Evolutionary conservation across 2,113 vertebrate genomes (phyloP).

Genomic region (Carassius auratus): DNA sequence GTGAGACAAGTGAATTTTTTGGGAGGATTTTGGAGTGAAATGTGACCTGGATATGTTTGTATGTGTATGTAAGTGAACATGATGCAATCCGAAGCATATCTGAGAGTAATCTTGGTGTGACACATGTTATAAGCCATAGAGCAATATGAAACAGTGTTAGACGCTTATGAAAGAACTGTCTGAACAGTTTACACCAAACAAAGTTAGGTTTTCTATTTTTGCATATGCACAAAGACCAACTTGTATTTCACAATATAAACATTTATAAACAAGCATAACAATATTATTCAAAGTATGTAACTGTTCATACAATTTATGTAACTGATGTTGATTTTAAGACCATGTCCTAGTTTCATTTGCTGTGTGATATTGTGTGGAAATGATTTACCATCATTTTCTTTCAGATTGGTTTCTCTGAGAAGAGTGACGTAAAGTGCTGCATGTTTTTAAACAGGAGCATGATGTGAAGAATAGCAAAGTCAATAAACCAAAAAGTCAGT

Average conservation of each 20-base stretch:
- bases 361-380: background rate
- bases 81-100: too few species aligned
- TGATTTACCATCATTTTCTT: background rate
- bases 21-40: background rate
- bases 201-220: background rate
- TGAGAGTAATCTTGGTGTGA: background rate
- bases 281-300: background rate
- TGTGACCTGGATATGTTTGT: background rate
- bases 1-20: too few species aligned
- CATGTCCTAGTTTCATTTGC: background rate
- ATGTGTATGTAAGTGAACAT: background rate
- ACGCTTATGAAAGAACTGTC: background rate
- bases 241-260: background rate
- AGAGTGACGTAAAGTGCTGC: background rate
- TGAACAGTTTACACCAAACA: background rate
- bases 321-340: background rate
- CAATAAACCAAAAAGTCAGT: background rate
- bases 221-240: background rate
- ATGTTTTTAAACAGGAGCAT: background rate
- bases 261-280: slow-evolving; percentile 1
- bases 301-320: background rate
- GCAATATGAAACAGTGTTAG: background rate
- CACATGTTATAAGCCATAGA: background rate
- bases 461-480: background rate
- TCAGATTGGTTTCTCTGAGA: background rate